Base-by-base conservation (phyloP, 2,888 invertebrate species). In the Cephus rjabovi region DNA sequence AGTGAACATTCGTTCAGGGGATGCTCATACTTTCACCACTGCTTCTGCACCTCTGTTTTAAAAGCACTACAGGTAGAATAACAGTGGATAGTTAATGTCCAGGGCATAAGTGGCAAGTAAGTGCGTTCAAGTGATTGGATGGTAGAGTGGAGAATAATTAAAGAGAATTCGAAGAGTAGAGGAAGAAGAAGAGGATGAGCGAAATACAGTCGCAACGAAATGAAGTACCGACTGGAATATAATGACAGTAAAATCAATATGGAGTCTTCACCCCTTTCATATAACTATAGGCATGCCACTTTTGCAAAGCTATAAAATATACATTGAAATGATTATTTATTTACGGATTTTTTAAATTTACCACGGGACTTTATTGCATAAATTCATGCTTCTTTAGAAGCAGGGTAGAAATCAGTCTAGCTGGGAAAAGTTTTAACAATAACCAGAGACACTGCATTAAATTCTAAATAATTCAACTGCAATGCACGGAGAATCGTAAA, bases 121-220 rank as follows among this genome's bases (percentile, higher is more conserved):
- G 82, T 83, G 80, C 81, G 77, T 76, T 79, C 77, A 79, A 83
- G 80, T 79, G 81, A 84, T 84, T 81, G 82, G 73, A 78, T 80
- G 81, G 80, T 82, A 82, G 80, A 82, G 80, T 79, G 76, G 34
- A 75, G 75, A 77, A 83, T 83, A 84, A 86, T 86, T 84, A 83
- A 82, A 81, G 81, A 81, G 80, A 81, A 82, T 83, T 83, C 80
- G 78, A 77, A 77, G 40, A 77, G 75, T 78, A 77, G 77, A 80
- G 76, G 75, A 35, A 70, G 73, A 77, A 69, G 77, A 76, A 69
- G 71, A 77, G 34, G 68, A 31, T 56, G 69, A 76, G 37, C 12
- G 76, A 35, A 40, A 75, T 34, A 74, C 4, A 37, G 15, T 23
- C n/a, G 12, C 15, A 76, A 15, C 40, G 40, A 40, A 15, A 23